phyloP scores from a whole-genome alignment of 2,113 vertebrate species.

The Eubucco bourcierii region DNA sequence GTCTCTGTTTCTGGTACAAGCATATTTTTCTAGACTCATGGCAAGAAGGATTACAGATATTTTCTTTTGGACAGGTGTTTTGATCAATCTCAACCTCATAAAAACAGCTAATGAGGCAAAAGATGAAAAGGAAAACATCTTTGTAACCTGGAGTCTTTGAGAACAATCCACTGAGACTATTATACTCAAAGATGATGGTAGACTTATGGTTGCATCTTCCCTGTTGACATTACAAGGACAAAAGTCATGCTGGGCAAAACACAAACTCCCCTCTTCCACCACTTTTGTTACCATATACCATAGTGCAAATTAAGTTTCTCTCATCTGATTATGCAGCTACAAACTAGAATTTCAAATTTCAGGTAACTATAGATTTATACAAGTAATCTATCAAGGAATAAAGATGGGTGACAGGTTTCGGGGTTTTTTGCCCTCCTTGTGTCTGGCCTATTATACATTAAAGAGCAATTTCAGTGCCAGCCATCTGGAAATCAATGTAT shows the following conservation, averaged over 20 bases:
- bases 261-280: not conserved
- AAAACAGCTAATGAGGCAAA: constrained; percentile 53
- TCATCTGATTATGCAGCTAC: not conserved
- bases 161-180: constrained; percentile 26
- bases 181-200: constrained; percentile 42
- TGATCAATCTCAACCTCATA: constrained; percentile 43
- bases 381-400: constrained; percentile 36
- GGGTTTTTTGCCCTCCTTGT: not conserved
- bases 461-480: constrained; percentile 55
- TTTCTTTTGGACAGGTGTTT: constrained; percentile 43
- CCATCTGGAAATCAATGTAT: constrained; percentile 69
- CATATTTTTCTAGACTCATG: not conserved
- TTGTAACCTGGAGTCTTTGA: constrained; percentile 5
- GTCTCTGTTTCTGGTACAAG: not conserved
- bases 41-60: constrained; percentile 21
- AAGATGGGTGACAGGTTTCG: not conserved
- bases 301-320: not conserved
- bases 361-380: constrained; percentile 9
- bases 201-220: not conserved
- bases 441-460: constrained; percentile 43
- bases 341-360: constrained; percentile 14
- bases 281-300: not conserved
- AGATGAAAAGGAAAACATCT: constrained; percentile 52
- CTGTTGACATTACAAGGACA: not conserved
- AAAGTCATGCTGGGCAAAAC: constrained; percentile 9